Evolutionary conservation across 2,797 vertebrate species (phyloP), one percentile per base, ranked within the genome.

Genomic region (Hemibagrus guttatus): DNA sequence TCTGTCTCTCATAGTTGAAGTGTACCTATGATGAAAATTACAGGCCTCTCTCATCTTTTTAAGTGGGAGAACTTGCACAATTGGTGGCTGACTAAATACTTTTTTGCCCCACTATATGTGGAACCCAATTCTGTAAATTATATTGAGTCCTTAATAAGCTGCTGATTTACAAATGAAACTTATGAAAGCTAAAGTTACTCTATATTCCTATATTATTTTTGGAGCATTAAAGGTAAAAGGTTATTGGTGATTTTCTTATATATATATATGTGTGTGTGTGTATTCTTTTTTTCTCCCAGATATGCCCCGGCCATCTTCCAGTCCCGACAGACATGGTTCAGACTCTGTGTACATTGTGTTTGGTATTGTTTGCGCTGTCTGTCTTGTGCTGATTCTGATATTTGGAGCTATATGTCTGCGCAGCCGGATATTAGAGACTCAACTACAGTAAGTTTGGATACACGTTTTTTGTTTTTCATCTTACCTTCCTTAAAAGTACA

Each of bases 301-400:
- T 84, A 91, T 87, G 13, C 90, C 90, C 39, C 93, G 94, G 3
- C 96, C 97, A 0, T 96, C 97, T 0, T 95, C 95, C 7, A 95
- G 95, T 84, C 95, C 96, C 6, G 95, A 95, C 0, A 93, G 95
- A 0, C 91, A 91, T 82, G 94, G 89, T 0, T 69, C 94, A 0
- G 94, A 97, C 85, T 93, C 95, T 0, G 91, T 95, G 31, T 91
- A 95, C 0, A 76, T 97, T 17, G 90, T 95, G 56, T 92, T 98
- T 59, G 96, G 95, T 4, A 95, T 97, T 79, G 92, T 96, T 88
- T 96, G 95, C 0, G 94, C 94, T 58, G 69, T 97, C 4, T 84
- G 94, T 58, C 89, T 97, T 0, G 91, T 98, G 0, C 92, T 97
- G 26, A 56, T 97, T 16, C 56, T 97, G 91, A 90, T 97, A 72